A percentile compares a stretch with the other conserved stretches of the same genome.
Evolutionary conservation across 2,888 invertebrate genomes (phyloP).

Genomic region (Netelia melanura): DNA sequence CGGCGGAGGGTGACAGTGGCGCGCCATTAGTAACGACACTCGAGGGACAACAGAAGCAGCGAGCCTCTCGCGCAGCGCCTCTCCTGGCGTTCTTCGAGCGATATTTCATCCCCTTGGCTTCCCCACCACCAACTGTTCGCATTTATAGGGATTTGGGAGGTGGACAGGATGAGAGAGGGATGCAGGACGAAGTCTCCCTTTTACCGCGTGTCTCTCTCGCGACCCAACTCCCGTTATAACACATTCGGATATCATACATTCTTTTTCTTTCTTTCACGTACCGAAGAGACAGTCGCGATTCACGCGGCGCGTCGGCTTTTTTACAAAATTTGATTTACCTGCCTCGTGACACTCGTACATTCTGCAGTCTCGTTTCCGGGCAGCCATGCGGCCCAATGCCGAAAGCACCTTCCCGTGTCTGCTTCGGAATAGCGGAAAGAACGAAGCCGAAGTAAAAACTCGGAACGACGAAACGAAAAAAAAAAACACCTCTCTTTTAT

Average conservation of each 20-base stretch:
- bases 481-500: slow-evolving; percentile 20
- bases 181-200: slow-evolving; percentile 51
- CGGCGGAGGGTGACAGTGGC: slow-evolving; percentile 65
- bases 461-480: slow-evolving; percentile 13
- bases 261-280: slow-evolving; percentile 60
- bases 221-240: slow-evolving; percentile 26
- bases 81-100: slow-evolving; percentile 57
- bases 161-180: background rate
- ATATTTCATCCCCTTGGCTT: slow-evolving; percentile 65
- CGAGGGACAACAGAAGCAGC: slow-evolving; percentile 73
- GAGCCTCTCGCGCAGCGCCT: slow-evolving; percentile 47
- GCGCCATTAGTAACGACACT: slow-evolving; percentile 79
- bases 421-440: background rate
- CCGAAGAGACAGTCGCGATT: slow-evolving; percentile 63
- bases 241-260: slow-evolving; percentile 55
- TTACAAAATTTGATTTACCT: slow-evolving; percentile 82
- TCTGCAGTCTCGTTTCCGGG: slow-evolving; percentile 52
- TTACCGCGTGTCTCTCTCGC: slow-evolving; percentile 30
- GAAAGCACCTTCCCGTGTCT: slow-evolving; percentile 11
- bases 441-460: background rate
- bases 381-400: background rate
- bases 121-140: slow-evolving; percentile 72
- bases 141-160: slow-evolving; percentile 75
- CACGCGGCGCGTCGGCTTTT: slow-evolving; percentile 77
- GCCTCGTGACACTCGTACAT: slow-evolving; percentile 82